Base-by-base conservation (phyloP, 2,113 vertebrate species). In the Pelmatolapia mariae region DNA sequence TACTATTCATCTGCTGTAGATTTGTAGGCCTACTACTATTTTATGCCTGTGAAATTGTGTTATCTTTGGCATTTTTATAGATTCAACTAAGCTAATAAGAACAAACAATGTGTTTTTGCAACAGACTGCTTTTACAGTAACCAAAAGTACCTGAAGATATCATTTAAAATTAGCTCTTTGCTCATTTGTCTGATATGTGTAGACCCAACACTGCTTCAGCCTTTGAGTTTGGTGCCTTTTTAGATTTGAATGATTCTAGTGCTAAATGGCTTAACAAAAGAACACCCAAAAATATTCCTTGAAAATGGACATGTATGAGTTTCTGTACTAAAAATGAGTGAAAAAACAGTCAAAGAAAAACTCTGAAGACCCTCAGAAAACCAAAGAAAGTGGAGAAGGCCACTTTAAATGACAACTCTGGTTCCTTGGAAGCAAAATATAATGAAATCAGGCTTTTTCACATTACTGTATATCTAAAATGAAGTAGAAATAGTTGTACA, bases 41-140 rank as follows among this genome's bases (percentile, higher is more conserved):
- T 66, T 66, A 8, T 38, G 33, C 61, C 18, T 38, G 33, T 66
- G 61, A 38, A 66, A 38, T 38, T 66, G 3, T 66, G 19, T n/a
- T 66, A 66, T 38, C 61, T 38, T 66, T 66, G 61, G 31, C 18
- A 66, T n/a, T 66, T 66, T 66, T 36, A 36, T 66, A 66, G 18
- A 36, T 36, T 66, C 10, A 36, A 36, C 31, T 36, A 36, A 36
- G 0, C 31, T 8, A 36, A 0, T n/a, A 66, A 36, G 31, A 66
- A 8, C 10, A 66, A 66, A 36, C 6, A 66, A 66, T 66, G 33
- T 8, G 40, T 73, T 16, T 45, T 73, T 26, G 68, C 40, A 16
- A 24, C 40, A 71, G 29, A 24, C 36, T 71, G 11, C 7, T n/a
- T 66, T 7, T 66, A 66, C 10, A n/a, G 61, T 2, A 66, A 66